Evolutionary conservation across 2,113 vertebrate genomes (phyloP), one percentile per base, ranked within the genome.

Genomic region (Oxyura jamaicensis): DNA sequence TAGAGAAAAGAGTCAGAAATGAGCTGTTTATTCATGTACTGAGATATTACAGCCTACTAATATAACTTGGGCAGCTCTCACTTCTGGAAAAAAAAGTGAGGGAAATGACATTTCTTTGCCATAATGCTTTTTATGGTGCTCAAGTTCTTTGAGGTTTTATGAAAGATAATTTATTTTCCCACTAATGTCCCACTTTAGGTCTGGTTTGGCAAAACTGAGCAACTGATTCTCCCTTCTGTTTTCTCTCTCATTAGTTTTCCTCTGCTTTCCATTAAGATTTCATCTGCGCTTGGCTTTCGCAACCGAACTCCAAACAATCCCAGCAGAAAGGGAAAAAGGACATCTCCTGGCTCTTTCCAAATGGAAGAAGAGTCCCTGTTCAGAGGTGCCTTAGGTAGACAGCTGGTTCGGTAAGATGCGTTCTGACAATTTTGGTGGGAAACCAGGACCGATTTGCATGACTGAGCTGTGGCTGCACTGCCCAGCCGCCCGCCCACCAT

Each of bases 361-460:
- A 12, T 31, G 15, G n/a, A 59, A 21, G 21, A 80, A 33, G 16
- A 50, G 44, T 4, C 8, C 6, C 8, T 17, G 23, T 31, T 62
- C 23, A 35, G 31, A 44, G 31, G 12, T 4, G 5, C 17, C 13
- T 5, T 3, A 5, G 13, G 11, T 4, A 71, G 66, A 2, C 8
- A 46, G 28, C 2, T 16, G 3, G 13, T 23, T 42, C 31, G 35
- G 6, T 42, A 56, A n/a, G 16, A 42, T 28, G 35, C 2, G 10
- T 20, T 52, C 76, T 53, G 21, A 17, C 33, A 15, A 25, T 42
- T 80, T 58, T 25, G 3, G 3, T 0, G 0, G 0, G 0, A 67
- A 67, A 77, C 13, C 4, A 48, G 23, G 28, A 10, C 0, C 0
- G 11, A 18, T 26, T 22, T 13, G 28, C 2, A 1, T 3, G 3